Conservation (phyloP, 2,888 invertebrate species). For the Nomada fucata region DNA sequence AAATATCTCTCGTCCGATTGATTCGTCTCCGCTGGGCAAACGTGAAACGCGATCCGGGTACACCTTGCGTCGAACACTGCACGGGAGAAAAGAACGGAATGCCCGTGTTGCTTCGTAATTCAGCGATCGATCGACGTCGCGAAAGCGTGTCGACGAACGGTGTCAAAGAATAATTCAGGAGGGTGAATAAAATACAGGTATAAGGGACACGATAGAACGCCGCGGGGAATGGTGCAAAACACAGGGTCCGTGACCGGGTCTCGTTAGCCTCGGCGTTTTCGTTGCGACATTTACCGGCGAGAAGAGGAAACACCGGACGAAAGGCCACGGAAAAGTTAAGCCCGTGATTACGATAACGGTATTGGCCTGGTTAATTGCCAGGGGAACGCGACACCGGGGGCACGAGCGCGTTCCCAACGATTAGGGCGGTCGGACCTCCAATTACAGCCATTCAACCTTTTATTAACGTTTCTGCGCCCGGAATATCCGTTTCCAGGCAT, state of each 20-base stretch:
- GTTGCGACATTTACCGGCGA: constrained; percentile 12
- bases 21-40: not conserved
- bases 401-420: constrained; percentile 71
- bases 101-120: not conserved
- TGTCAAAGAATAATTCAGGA: too few species aligned
- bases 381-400: constrained; percentile 37
- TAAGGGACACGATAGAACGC: not conserved
- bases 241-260: constrained; percentile 27
- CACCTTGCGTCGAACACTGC: not conserved
- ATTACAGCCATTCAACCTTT: constrained; percentile 75
- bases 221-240: constrained; percentile 11
- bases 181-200: not conserved
- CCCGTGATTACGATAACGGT: constrained; percentile 71
- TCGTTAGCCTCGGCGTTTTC: constrained; percentile 26
- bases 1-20: not conserved
- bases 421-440: constrained; percentile 76
- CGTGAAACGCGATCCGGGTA: constrained; percentile 20
- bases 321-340: constrained; percentile 54
- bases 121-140: not conserved
- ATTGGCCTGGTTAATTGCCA: constrained; percentile 71
- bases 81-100: not conserved
- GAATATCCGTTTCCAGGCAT: constrained; percentile 23
- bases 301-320: constrained; percentile 20
- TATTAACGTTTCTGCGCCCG: constrained; percentile 49
- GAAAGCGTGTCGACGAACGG: constrained; percentile 4